phyloP scores from a whole-genome alignment of 2,797 vertebrate species.

The Eospalax fontanierii region DNA sequence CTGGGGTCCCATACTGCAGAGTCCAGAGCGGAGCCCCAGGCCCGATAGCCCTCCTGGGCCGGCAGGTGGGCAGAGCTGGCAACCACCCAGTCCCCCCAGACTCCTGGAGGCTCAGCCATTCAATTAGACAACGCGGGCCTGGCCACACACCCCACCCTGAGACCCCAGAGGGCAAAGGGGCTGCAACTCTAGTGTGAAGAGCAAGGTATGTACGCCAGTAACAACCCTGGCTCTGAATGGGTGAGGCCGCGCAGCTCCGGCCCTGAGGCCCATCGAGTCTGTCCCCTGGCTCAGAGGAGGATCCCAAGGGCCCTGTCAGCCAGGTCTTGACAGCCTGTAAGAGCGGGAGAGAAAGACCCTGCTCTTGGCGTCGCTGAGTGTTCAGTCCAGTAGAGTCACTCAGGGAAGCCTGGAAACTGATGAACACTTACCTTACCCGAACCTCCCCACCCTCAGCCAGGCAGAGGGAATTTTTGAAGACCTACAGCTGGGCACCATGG shows the following conservation, averaged over 20 bases:
- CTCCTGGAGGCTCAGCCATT: neutral
- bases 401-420: neutral
- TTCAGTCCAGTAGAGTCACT: neutral
- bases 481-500: too few relatives aligned
- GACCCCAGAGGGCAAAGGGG: neutral
- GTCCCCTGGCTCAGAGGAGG: neutral
- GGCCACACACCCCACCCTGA: neutral
- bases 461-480: neutral
- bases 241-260: too few relatives aligned
- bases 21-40: neutral
- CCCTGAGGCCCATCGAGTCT: neutral
- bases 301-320: neutral
- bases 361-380: neutral
- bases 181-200: neutral
- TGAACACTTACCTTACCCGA: neutral
- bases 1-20: neutral
- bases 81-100: too few relatives aligned
- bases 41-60: neutral
- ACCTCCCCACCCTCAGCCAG: neutral
- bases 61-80: neutral
- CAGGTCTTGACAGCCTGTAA: neutral
- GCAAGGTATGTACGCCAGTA: neutral
- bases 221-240: neutral
- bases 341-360: too few relatives aligned
- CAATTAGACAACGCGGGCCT: neutral